phyloP scores from a whole-genome alignment of 2,888 invertebrate species.

The Caenorhabditis virilis region DNA sequence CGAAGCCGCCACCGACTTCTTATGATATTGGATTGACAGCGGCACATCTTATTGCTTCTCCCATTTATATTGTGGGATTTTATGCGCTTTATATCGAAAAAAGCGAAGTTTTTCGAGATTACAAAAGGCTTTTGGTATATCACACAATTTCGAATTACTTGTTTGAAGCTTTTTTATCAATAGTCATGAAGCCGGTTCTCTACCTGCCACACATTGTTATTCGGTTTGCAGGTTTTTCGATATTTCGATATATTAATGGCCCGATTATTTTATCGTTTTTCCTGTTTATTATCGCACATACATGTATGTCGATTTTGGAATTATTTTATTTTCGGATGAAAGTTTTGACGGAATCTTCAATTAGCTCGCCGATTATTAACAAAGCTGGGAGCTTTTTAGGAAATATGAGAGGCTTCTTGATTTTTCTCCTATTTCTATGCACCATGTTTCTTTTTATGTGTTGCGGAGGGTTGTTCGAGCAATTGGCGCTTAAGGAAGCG shows the following conservation, averaged over 20 bases:
- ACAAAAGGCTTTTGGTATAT: conserved; percentile 17
- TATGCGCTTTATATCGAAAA: conserved; percentile 19
- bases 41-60: conserved; percentile 23
- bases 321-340: conserved; percentile 29
- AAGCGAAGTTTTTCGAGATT: conserved; percentile 12
- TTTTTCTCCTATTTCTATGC: neutral
- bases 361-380: neutral
- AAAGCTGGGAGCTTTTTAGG: neutral
- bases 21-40: conserved; percentile 17
- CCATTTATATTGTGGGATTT: conserved; percentile 19
- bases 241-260: conserved; percentile 12
- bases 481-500: conserved; percentile 15
- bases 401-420: neutral
- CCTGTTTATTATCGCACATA: conserved; percentile 13
- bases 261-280: conserved; percentile 17
- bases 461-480: conserved; percentile 22
- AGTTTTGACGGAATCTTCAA: conserved; percentile 10
- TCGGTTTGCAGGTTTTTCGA: conserved; percentile 12
- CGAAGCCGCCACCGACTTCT: conserved; percentile 12
- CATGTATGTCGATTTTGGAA: conserved; percentile 23
- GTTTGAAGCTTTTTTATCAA: conserved; percentile 20
- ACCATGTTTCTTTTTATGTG: conserved; percentile 1
- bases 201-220: conserved; percentile 18
- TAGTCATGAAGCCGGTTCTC: conserved; percentile 17
- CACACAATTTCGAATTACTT: conserved; percentile 22